A percentile compares a stretch with the other conserved stretches of the same genome.
Conservation (phyloP, 2,888 invertebrate species). For the Caenorhabditis parvicauda region DNA sequence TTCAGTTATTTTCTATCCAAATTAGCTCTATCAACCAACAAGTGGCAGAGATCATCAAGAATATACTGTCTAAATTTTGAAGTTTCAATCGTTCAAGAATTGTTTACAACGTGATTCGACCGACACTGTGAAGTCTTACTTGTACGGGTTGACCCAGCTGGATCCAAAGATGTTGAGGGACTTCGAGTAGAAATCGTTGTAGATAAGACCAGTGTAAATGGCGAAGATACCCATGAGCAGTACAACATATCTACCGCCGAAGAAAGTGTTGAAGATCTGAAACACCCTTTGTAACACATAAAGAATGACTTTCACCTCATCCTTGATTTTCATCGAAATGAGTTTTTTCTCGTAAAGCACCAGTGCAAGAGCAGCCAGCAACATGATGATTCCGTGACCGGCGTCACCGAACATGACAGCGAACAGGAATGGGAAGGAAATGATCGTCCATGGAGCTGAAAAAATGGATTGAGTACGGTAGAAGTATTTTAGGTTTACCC, state of each 20-base stretch:
- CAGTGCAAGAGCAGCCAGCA: constrained; percentile 87
- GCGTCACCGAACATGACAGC: constrained; percentile 98
- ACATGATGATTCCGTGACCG: constrained; percentile 90
- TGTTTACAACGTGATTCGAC: no score
- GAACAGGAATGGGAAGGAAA: constrained; percentile 94
- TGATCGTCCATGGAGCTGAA: constrained; percentile 92
- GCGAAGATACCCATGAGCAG: constrained; percentile 73
- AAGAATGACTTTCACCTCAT: constrained; percentile 12
- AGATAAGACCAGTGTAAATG: constrained; percentile 68
- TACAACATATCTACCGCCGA: constrained; percentile 90
- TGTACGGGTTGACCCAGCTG: constrained; percentile 47
- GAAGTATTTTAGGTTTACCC: not conserved
- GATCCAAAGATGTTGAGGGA: constrained; percentile 88
- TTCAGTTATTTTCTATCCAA: not conserved
- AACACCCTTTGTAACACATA: constrained; percentile 44
- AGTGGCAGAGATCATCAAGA: not conserved
- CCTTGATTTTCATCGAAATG: constrained; percentile 53
- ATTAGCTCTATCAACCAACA: not conserved
- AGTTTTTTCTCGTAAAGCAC: constrained; percentile 87
- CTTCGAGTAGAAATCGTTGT: constrained; percentile 96
- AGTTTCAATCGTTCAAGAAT: not conserved
- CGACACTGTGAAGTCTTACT: no score
- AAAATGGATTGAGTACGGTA: constrained; percentile 52
- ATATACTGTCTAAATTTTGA: not conserved
- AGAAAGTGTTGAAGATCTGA: constrained; percentile 94